Evolutionary conservation across 2,888 invertebrate species (phyloP).

Genomic region (Athalia cordata): DNA sequence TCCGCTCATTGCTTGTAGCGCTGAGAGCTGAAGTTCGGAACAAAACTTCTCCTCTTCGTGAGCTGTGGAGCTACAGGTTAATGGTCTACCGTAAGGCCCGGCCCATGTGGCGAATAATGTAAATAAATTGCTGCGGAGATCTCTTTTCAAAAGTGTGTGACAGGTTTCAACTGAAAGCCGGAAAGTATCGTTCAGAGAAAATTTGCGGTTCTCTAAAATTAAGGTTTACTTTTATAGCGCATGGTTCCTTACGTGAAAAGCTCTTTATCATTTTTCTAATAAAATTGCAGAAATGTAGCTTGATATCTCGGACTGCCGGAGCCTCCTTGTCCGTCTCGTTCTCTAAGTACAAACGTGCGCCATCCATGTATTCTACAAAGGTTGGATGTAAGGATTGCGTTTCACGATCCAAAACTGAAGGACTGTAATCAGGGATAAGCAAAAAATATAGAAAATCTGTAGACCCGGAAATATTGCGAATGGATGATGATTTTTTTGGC

Average conservation of each 20-base stretch:
- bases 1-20: slow-evolving; percentile 93
- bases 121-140: slow-evolving; percentile 91
- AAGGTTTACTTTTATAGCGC: background rate
- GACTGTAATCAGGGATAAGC: slow-evolving; percentile 74
- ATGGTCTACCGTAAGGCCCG: slow-evolving; percentile 87
- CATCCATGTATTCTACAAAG: slow-evolving; percentile 96
- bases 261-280: slow-evolving; percentile 95
- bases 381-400: slow-evolving; percentile 89
- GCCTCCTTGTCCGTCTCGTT: slow-evolving; percentile 96
- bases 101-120: slow-evolving; percentile 96
- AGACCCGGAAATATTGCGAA: too few species aligned
- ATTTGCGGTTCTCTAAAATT: slow-evolving; percentile 25
- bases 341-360: slow-evolving; percentile 92
- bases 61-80: slow-evolving; percentile 69
- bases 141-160: slow-evolving; percentile 89
- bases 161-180: slow-evolving; percentile 87
- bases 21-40: slow-evolving; percentile 75
- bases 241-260: slow-evolving; percentile 85
- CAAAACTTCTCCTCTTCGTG: slow-evolving; percentile 66
- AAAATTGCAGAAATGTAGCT: slow-evolving; percentile 95
- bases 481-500: too few species aligned
- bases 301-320: slow-evolving; percentile 89
- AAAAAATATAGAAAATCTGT: slow-evolving; percentile 38
- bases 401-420: slow-evolving; percentile 88
- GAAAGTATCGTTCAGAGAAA: background rate